phyloP scores from a whole-genome alignment of 30 jellyfish, hydroid and myxozoan genomes.

The Chrysaora quinquecirrha region DNA sequence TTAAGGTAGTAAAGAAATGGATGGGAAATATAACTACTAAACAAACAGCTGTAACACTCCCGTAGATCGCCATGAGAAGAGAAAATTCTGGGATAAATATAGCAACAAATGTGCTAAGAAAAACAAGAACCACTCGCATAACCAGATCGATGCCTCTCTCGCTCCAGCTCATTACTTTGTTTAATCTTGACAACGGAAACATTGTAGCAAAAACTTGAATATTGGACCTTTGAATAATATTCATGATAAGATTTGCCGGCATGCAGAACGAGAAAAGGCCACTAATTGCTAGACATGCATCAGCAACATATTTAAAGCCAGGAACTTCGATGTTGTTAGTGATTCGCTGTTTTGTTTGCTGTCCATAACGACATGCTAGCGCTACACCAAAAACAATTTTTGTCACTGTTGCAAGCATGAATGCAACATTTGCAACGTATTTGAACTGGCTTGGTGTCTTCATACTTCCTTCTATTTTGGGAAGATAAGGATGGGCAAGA shows the following conservation, averaged over 20 bases:
- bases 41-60: conserved; percentile 82
- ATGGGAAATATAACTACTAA: conserved; percentile 64
- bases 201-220: conserved; percentile 40
- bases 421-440: conserved; percentile 68
- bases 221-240: conserved; percentile 69
- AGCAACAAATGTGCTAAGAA: conserved; percentile 58
- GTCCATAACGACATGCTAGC: conserved; percentile 76
- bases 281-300: conserved; percentile 71
- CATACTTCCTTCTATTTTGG: conserved; percentile 82
- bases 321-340: conserved; percentile 48
- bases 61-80: conserved; percentile 85
- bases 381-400: conserved; percentile 73
- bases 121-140: conserved; percentile 62
- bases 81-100: conserved; percentile 82
- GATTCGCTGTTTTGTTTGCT: conserved; percentile 69
- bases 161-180: conserved; percentile 70
- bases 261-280: conserved; percentile 77
- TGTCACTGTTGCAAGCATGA: conserved; percentile 74
- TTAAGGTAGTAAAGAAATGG: conserved; percentile 44
- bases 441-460: conserved; percentile 62
- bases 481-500: conserved; percentile 89
- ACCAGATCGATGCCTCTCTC: conserved; percentile 69
- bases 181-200: conserved; percentile 45
- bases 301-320: conserved; percentile 30
- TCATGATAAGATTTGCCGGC: conserved; percentile 83